A percentile compares a stretch with the other conserved stretches of the same genome.
Evolutionary conservation across 2,113 vertebrate species (phyloP).

Genomic region (Polypterus bichir): DNA sequence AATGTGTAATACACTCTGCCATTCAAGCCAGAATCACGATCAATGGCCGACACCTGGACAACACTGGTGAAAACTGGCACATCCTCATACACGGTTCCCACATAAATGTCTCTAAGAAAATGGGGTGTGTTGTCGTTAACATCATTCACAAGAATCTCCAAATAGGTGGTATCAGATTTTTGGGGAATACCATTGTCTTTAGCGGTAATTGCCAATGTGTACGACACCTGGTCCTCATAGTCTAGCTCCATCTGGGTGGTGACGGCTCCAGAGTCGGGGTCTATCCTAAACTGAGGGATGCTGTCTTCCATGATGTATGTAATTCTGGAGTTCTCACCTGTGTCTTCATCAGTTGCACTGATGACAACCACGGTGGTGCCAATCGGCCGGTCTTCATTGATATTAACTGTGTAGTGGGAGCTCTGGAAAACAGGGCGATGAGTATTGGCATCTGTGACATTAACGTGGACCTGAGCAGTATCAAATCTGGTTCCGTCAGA

Average conservation of each 20-base stretch:
- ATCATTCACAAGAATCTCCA: constrained; percentile 89
- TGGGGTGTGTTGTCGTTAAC: constrained; percentile 87
- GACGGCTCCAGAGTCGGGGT: constrained; percentile 70
- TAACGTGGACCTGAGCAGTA: constrained; percentile 70
- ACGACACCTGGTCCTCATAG: constrained; percentile 92
- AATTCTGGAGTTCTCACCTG: constrained; percentile 82
- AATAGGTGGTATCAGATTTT: constrained; percentile 91
- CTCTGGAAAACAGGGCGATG: constrained; percentile 92
- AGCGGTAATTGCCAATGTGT: constrained; percentile 84
- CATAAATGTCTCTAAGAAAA: constrained; percentile 74
- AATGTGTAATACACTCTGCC: constrained; percentile 89
- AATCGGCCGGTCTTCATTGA: constrained; percentile 73
- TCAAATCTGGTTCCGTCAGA: constrained; percentile 78
- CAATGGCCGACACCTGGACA: constrained; percentile 81
- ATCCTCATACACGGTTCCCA: constrained; percentile 77
- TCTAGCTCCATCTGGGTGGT: constrained; percentile 87
- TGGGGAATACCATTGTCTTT: constrained; percentile 90
- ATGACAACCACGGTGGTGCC: constrained; percentile 85
- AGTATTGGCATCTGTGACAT: constrained; percentile 89
- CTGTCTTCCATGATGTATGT: constrained; percentile 94
- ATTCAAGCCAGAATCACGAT: constrained; percentile 80
- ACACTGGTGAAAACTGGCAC: constrained; percentile 81
- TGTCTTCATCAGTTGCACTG: constrained; percentile 88
- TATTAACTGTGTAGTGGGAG: constrained; percentile 84
- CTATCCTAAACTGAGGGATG: constrained; percentile 88